phyloP scores from a whole-genome alignment of 1,140 invertebrate genomes.

The Drosophila micromelanica region DNA sequence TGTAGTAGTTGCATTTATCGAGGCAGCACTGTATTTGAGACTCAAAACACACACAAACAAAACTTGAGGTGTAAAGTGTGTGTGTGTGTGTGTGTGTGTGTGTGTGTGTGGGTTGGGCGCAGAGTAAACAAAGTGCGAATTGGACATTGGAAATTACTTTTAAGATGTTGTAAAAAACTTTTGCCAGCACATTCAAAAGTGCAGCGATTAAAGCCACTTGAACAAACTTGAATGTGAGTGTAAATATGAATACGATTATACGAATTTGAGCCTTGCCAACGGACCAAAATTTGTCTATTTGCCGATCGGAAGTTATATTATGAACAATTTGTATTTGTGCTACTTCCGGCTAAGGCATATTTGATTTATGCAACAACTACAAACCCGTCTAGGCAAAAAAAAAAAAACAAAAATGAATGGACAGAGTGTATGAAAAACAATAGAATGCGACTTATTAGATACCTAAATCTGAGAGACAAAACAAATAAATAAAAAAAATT shows the following conservation, averaged over 20 bases:
- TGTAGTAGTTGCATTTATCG: too few species aligned
- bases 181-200: not conserved
- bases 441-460: not conserved
- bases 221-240: not conserved
- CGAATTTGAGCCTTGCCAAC: not conserved
- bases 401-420: not conserved
- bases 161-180: conserved; percentile 39
- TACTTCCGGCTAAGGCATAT: conserved; percentile 2
- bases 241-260: conserved; percentile 1
- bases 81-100: too few species aligned
- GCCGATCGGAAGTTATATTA: conserved; percentile 67
- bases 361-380: too few species aligned
- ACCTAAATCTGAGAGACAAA: too few species aligned
- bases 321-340: conserved; percentile 48
- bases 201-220: conserved; percentile 45
- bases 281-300: conserved; percentile 23
- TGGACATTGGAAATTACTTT: conserved; percentile 62
- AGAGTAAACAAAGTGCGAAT: conserved; percentile 48
- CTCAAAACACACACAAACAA: not conserved
- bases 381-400: too few species aligned
- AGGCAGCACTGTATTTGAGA: too few species aligned
- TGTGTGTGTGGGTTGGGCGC: not conserved
- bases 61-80: not conserved
- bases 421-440: not conserved
- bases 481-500: too few species aligned